Conservation (phyloP, 2,797 vertebrate species). For the Amazona finschi region DNA sequence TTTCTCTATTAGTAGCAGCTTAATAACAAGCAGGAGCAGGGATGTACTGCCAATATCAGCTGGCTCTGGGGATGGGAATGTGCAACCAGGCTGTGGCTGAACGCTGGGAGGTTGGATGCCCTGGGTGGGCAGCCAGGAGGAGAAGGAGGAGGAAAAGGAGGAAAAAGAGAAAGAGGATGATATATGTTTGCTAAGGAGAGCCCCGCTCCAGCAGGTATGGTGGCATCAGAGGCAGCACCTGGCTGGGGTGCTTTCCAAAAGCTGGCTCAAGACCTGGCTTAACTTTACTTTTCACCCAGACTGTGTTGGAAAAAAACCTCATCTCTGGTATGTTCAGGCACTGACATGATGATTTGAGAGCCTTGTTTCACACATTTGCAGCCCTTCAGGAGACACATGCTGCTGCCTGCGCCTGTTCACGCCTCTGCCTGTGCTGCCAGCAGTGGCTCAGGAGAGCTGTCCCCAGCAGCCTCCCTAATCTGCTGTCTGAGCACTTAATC, state of each 20-base stretch:
- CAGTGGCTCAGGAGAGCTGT: rapidly evolving
- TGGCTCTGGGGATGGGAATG: background rate
- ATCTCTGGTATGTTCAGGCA: background rate
- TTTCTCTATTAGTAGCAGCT: background rate
- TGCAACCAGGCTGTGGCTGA: background rate
- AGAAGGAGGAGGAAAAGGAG: background rate
- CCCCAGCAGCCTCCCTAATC: background rate
- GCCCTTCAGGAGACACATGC: background rate
- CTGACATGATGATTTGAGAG: background rate
- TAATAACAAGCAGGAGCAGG: background rate
- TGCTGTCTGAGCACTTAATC: background rate
- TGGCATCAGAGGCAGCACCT: background rate
- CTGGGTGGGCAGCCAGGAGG: background rate
- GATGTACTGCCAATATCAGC: background rate
- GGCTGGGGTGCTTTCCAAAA: background rate
- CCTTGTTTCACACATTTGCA: background rate
- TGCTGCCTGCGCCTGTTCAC: background rate
- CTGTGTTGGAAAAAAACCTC: background rate
- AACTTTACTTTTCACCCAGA: background rate
- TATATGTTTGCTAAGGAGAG: background rate
- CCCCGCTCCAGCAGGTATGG: background rate
- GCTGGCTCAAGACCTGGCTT: background rate
- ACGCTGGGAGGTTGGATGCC: background rate
- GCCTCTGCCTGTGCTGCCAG: background rate
- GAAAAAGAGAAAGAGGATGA: background rate